phyloP scores from a whole-genome alignment of 2,113 vertebrate species.

The Balaeniceps rex region DNA sequence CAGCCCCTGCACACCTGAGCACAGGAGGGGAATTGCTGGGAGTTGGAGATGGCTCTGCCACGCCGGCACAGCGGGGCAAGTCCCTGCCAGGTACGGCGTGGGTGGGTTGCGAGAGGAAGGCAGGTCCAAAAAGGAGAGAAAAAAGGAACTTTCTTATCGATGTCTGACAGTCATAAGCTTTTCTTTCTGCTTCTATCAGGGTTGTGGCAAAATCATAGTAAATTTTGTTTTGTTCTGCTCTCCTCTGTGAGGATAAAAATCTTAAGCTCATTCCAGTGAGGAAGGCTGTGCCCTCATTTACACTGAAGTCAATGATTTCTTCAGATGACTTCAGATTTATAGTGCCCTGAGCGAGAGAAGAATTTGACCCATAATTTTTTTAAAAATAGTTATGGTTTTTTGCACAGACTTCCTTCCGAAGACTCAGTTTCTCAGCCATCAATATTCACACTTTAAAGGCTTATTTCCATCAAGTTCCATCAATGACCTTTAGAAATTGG shows the following conservation, averaged over 20 bases:
- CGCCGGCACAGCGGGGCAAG: no score
- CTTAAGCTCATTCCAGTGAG: background rate
- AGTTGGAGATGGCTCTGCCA: background rate
- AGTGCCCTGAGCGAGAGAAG: background rate
- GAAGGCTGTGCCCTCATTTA: background rate
- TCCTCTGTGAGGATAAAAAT: background rate
- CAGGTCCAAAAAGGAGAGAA: background rate
- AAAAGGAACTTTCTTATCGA: background rate
- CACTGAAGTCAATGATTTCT: background rate
- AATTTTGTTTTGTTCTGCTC: background rate
- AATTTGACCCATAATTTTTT: background rate
- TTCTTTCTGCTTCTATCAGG: background rate
- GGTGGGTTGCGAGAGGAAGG: background rate
- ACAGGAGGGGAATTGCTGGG: background rate
- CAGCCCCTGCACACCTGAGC: background rate
- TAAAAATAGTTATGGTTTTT: background rate
- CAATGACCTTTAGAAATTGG: slow-evolving; percentile 14
- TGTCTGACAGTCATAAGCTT: background rate
- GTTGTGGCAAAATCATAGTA: background rate
- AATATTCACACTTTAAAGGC: slow-evolving; percentile 14
- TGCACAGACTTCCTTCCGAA: background rate
- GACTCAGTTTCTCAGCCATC: background rate
- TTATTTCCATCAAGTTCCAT: background rate
- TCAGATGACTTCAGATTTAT: background rate
- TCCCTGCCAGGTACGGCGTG: background rate